Evolutionary conservation across 2,888 invertebrate species (phyloP).

Genomic region (Caenorhabditis plicata): DNA sequence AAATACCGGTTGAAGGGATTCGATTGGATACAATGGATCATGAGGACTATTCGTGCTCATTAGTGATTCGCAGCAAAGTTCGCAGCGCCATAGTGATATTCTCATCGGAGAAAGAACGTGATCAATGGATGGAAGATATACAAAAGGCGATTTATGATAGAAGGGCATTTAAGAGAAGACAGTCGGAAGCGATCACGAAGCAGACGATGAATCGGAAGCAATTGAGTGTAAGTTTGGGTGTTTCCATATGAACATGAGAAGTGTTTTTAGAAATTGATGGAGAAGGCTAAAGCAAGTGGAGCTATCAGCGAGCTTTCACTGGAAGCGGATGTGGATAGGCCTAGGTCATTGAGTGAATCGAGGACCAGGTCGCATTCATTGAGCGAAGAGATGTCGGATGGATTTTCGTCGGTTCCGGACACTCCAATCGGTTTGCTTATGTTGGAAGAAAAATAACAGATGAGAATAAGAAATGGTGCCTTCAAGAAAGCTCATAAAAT

Average conservation of each 20-base stretch:
- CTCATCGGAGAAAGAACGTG: slow-evolving; percentile 26
- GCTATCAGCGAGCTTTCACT: not conserved
- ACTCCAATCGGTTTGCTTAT: slow-evolving; percentile 17
- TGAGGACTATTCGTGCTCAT: slow-evolving; percentile 24
- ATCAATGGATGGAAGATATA: slow-evolving; percentile 35
- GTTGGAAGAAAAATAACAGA: too few relatives aligned
- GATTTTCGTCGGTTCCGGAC: slow-evolving; percentile 21
- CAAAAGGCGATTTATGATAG: slow-evolving; percentile 14
- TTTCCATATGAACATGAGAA: too few relatives aligned
- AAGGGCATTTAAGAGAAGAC: slow-evolving; percentile 21
- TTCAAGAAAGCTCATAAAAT: too few relatives aligned
- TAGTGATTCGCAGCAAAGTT: slow-evolving; percentile 28
- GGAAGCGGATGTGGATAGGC: not conserved
- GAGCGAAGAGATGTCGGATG: slow-evolving; percentile 1
- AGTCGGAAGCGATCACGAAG: slow-evolving; percentile 14
- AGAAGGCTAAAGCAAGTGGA: slow-evolving; percentile 1
- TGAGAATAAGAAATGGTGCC: too few relatives aligned
- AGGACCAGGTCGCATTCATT: not conserved
- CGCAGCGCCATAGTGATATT: slow-evolving; percentile 33
- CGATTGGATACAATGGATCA: slow-evolving; percentile 24
- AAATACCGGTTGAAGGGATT: slow-evolving; percentile 49
- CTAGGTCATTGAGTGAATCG: not conserved
- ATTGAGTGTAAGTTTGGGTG: not conserved
- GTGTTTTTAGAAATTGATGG: not conserved
- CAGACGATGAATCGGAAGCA: slow-evolving; percentile 8